phyloP scores from a whole-genome alignment of 1,140 invertebrate species.

The Brachionus plicatilis region DNA sequence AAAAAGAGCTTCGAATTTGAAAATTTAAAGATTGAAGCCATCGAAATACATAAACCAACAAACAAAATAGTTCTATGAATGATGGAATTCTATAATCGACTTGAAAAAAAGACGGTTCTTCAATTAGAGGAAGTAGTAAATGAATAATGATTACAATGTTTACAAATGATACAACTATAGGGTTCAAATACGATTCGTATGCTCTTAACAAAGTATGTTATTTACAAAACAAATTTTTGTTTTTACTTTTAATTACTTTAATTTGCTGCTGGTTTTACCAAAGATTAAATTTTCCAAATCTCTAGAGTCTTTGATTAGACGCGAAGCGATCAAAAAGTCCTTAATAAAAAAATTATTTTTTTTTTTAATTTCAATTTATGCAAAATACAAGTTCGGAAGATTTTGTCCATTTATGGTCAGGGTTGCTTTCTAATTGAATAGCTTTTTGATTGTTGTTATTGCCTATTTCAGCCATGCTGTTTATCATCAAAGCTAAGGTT shows the following conservation, averaged over 20 bases:
- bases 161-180: slow-evolving; percentile 47
- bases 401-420: not conserved
- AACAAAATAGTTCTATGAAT: not conserved
- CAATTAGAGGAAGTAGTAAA: slow-evolving; percentile 56
- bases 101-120: slow-evolving; percentile 53
- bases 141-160: slow-evolving; percentile 54
- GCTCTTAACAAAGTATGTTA: slow-evolving; percentile 43
- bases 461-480: not conserved
- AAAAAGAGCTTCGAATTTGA: not conserved
- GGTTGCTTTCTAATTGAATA: not conserved
- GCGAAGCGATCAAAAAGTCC: slow-evolving; percentile 53
- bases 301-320: slow-evolving; percentile 56
- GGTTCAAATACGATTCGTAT: slow-evolving; percentile 50
- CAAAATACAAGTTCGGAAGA: not conserved
- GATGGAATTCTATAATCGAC: slow-evolving; percentile 54
- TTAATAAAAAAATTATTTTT: slow-evolving; percentile 42
- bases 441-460: not conserved
- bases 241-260: slow-evolving; percentile 48
- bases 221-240: not conserved
- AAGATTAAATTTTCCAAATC: slow-evolving; percentile 54
- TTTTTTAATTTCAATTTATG: not conserved
- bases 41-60: not conserved
- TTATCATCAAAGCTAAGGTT: not conserved
- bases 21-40: slow-evolving; percentile 19
- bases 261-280: slow-evolving; percentile 50